A percentile compares a stretch with the other conserved stretches of the same genome.
Conservation (phyloP, 2,888 invertebrate species). For the Malthinus flaveolus region DNA sequence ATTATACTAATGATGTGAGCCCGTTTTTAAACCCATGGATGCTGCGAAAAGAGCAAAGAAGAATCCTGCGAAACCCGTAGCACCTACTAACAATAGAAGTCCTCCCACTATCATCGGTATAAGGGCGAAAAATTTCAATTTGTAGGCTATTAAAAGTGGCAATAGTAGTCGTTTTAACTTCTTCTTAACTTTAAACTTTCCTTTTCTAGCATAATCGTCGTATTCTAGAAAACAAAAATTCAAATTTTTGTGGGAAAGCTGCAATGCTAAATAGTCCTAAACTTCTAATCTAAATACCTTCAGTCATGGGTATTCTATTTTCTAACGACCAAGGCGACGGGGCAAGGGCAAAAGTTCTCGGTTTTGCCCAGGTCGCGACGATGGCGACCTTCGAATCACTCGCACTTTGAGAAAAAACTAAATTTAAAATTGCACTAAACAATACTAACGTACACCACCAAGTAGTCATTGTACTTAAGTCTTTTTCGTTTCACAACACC, state of each 20-base stretch:
- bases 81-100: constrained; percentile 72
- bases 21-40: constrained; percentile 73
- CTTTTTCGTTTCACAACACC: neutral
- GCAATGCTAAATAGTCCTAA: neutral
- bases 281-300: constrained; percentile 36
- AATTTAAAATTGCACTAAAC: constrained; percentile 14
- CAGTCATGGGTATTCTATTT: constrained; percentile 47
- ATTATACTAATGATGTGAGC: constrained; percentile 38
- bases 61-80: constrained; percentile 82
- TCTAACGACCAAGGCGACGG: constrained; percentile 43
- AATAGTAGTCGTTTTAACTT: constrained; percentile 71
- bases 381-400: constrained; percentile 25
- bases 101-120: constrained; percentile 76
- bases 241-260: neutral
- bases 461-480: constrained; percentile 19
- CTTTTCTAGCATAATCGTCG: constrained; percentile 26
- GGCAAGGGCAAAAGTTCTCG: constrained; percentile 42
- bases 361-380: constrained; percentile 39
- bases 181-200: constrained; percentile 51
- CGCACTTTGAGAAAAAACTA: constrained; percentile 5
- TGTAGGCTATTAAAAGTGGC: constrained; percentile 79
- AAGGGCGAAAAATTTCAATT: constrained; percentile 78
- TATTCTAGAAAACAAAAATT: constrained; percentile 12
- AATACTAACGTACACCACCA: constrained; percentile 22
- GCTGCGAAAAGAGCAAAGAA: constrained; percentile 87